A percentile compares a stretch with the other conserved stretches of the same genome.
phyloP scores from a whole-genome alignment of 2,113 vertebrate species.

The Trinectes maculatus region DNA sequence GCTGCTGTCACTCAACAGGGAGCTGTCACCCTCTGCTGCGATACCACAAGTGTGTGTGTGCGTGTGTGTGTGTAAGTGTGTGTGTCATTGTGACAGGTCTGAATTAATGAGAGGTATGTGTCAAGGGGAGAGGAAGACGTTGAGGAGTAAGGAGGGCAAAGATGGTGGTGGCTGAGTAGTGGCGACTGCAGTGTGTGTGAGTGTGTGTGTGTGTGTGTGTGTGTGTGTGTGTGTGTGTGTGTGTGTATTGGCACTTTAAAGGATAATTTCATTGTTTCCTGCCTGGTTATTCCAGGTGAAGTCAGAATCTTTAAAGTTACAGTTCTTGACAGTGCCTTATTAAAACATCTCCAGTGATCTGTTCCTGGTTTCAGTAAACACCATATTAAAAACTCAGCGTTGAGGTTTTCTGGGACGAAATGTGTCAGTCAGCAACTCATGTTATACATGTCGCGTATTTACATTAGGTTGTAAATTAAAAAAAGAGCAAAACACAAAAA shows the following conservation, averaged over 20 bases:
- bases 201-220: slow-evolving; percentile 38
- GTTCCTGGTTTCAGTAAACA: not conserved
- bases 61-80: slow-evolving; percentile 31
- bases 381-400: too few species aligned
- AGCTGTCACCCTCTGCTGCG: slow-evolving; percentile 67
- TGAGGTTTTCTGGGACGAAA: not conserved
- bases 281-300: slow-evolving; percentile 53
- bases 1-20: slow-evolving; percentile 73
- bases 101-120: slow-evolving; percentile 78
- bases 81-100: slow-evolving; percentile 66
- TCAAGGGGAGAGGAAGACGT: slow-evolving; percentile 57
- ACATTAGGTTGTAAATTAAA: not conserved
- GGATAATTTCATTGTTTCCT: slow-evolving; percentile 58
- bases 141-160: slow-evolving; percentile 71
- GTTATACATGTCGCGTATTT: not conserved
- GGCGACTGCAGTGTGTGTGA: slow-evolving; percentile 49
- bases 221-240: slow-evolving; percentile 36
- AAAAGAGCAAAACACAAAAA: not conserved
- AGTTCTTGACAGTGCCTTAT: slow-evolving; percentile 33
- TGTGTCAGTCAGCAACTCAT: not conserved
- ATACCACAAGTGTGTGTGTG: slow-evolving; percentile 20
- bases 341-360: slow-evolving; percentile 19
- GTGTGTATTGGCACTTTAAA: slow-evolving; percentile 40
- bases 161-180: slow-evolving; percentile 65
- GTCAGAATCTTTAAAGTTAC: slow-evolving; percentile 47